Percentiles rank a stretch among this genome's conserved stretches.
These are phyloP conservation scores for Sarcophaga bullata DNA, from an alignment of 1,140 invertebrate species.

Conservation along the genomic window DNA sequence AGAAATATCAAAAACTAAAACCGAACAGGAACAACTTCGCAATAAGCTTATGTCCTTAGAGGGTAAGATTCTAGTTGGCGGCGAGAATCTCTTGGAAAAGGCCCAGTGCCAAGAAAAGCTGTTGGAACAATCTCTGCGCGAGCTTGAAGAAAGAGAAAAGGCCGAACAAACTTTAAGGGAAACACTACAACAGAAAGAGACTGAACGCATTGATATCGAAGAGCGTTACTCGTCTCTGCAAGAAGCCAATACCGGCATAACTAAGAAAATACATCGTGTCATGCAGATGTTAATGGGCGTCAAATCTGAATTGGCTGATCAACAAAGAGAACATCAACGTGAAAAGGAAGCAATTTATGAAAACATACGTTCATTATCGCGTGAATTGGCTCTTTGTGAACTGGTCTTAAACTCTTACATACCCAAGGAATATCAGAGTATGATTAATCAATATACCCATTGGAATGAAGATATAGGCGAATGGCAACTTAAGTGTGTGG, in stretches of 20 bases:
- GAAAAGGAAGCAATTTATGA: conserved; percentile 97
- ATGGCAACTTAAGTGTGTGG: conserved; percentile 97
- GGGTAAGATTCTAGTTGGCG: conserved; percentile 96
- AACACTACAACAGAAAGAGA: conserved; percentile 86
- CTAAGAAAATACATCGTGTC: conserved; percentile 92
- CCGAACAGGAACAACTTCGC: conserved; percentile 78
- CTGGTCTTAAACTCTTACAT: conserved; percentile 89
- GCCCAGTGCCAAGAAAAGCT: conserved; percentile 93
- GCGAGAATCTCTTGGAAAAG: conserved; percentile 98
- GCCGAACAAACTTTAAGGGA: conserved; percentile 86
- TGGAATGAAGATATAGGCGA: conserved; percentile 99
- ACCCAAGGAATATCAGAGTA: conserved; percentile 90
- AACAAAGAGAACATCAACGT: conserved; percentile 92
- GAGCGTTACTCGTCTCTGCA: conserved; percentile 94
- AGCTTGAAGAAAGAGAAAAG: conserved; percentile 85
- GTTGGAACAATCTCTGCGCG: conserved; percentile 88
- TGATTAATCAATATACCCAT: conserved; percentile 91
- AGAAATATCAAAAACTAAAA: conserved; percentile 70
- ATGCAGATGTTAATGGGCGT: conserved; percentile 82
- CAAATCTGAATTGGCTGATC: conserved; percentile 87
- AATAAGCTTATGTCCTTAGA: conserved; percentile 91
- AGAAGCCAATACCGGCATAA: conserved; percentile 92
- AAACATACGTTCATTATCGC: conserved; percentile 86
- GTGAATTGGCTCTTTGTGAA: conserved; percentile 92
- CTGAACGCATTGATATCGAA: conserved; percentile 94